These are phyloP conservation scores for Coregonus clupeaformis DNA, from an alignment of 2,113 vertebrate genomes.

Conservation along the genomic window DNA sequence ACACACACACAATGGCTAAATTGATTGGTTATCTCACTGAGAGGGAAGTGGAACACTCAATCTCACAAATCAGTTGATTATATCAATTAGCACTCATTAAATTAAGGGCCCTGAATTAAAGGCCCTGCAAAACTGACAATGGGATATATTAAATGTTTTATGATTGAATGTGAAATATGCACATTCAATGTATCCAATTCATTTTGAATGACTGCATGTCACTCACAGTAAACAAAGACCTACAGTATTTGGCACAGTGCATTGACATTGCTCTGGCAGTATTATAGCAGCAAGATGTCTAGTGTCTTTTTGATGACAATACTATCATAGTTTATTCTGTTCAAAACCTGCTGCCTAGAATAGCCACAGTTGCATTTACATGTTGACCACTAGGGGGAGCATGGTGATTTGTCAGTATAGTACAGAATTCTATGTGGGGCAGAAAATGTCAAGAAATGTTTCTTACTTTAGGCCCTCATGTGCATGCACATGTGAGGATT, in stretches of 20 bases:
- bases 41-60: conserved; percentile 6
- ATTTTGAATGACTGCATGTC: conserved; percentile 13
- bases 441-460: not conserved
- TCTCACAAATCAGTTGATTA: conserved; percentile 32
- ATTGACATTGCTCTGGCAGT: conserved; percentile 41
- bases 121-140: not conserved
- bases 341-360: not conserved
- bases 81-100: conserved; percentile 42
- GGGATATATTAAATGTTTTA: conserved; percentile 35
- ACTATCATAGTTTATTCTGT: not conserved
- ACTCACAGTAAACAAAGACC: conserved; percentile 8
- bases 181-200: conserved; percentile 48
- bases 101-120: conserved; percentile 25
- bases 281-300: conserved; percentile 6
- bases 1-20: no score
- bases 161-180: conserved; percentile 38
- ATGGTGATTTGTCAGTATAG: conserved; percentile 2
- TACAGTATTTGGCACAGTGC: conserved; percentile 21
- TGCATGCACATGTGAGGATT: conserved; percentile 13
- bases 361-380: not conserved
- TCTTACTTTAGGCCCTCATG: conserved; percentile 9
- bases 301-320: conserved; percentile 20
- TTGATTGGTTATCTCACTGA: conserved; percentile 23
- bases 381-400: conserved; percentile 59
- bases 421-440: not conserved